phyloP scores from a whole-genome alignment of 1,140 invertebrate species.

The Eriocheir sinensis region DNA sequence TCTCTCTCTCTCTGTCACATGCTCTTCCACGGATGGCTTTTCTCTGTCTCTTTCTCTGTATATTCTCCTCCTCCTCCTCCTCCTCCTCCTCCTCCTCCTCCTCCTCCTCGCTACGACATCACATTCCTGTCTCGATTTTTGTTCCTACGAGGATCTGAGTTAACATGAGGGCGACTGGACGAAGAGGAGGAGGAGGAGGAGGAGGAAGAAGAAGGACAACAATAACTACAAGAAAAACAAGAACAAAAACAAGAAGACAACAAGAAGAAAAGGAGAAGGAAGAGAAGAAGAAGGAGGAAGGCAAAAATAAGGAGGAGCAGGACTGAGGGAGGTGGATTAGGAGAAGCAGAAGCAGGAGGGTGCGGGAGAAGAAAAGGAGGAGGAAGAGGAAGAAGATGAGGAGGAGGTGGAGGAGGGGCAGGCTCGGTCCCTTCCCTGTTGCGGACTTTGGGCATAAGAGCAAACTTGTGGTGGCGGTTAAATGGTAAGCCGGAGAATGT shows the following conservation, averaged over 20 bases:
- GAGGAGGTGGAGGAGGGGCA: not conserved
- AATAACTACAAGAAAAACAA: too few species aligned
- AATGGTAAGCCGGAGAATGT: conserved; percentile 70
- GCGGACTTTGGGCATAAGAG: conserved; percentile 65
- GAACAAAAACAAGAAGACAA: too few species aligned
- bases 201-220: too few species aligned
- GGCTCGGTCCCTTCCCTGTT: not conserved
- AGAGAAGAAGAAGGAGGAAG: too few species aligned
- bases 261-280: too few species aligned
- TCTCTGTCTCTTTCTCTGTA: not conserved
- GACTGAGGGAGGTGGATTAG: not conserved
- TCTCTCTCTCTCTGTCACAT: not conserved
- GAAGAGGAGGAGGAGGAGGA: not conserved
- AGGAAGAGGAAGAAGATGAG: not conserved
- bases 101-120: not conserved
- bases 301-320: too few species aligned
- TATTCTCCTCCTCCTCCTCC: conserved; percentile 14
- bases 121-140: conserved; percentile 31
- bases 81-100: not conserved
- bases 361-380: not conserved
- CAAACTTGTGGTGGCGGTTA: conserved; percentile 61
- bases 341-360: not conserved
- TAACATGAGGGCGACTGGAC: not conserved
- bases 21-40: not conserved
- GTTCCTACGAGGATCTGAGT: not conserved